Base-by-base conservation (phyloP, 2,797 vertebrate genomes). In the Trachops cirrhosus region DNA sequence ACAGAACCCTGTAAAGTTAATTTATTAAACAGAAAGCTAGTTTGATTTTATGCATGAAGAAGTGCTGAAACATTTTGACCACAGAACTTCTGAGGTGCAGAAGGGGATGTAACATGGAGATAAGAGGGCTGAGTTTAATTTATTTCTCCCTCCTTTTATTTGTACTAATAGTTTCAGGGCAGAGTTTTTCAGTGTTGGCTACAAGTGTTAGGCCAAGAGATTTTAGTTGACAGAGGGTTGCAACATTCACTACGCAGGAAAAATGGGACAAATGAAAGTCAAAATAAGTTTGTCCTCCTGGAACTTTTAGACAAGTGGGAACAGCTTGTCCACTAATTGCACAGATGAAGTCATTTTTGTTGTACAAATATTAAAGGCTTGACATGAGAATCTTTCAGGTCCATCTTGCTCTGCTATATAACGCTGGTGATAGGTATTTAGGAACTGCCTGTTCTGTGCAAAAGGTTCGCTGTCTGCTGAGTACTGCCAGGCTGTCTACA, bases 291-390 rank as follows among this genome's bases (percentile, higher is more conserved):
- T 91, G 93, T 93, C 82, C 93, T 93, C 70, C 90, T 91, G 86
- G 96, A 96, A 54, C 85, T 74, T 32, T 83, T 21, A 46, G 71
- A 21, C 19, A 16, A 96, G 75, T 73, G 59, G 80, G 95, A 97
- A 96, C 97, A 96, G 90, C 90, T 68, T 95, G 96, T 96, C 75
- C 79, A 32, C 94, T 82, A 86, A 95, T 37, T 93, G 71, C 88
- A 83, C 37, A 19, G 75, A 95, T 97, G 97, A 96, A 89, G 95
- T 96, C 94, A 96, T 97, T 83, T 95, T 64, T 96, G 96, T 89
- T 94, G 54, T 68, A 68, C 68, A 9, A n/a, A 75, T 91, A 75
- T 34, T 75, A 93, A 97, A 94, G 26, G 6, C 90, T 86, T 94
- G 79, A 86, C 64, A 19, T 70, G 87, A 91, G 90, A 91, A 88